Conservation (phyloP, 2,113 vertebrate species). For the Ploceus nigricollis region DNA sequence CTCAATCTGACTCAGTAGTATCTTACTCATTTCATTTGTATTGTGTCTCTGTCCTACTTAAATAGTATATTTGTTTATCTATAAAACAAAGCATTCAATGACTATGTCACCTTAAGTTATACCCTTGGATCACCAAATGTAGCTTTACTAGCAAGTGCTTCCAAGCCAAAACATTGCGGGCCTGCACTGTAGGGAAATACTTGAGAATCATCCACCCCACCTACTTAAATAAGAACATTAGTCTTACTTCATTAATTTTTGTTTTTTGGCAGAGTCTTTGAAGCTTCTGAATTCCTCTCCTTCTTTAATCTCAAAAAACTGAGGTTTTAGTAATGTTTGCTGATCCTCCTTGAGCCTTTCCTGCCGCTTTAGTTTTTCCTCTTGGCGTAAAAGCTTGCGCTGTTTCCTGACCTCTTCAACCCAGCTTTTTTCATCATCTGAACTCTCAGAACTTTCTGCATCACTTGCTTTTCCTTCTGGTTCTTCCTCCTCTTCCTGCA, state of each 20-base stretch:
- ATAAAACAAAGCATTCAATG: neutral
- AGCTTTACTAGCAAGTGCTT: neutral
- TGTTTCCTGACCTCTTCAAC: slow-evolving; percentile 96
- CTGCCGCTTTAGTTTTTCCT: slow-evolving; percentile 79
- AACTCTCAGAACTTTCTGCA: slow-evolving; percentile 91
- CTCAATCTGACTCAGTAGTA: neutral
- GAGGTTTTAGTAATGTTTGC: slow-evolving; percentile 84
- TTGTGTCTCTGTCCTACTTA: neutral
- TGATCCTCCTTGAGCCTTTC: slow-evolving; percentile 81
- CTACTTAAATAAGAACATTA: neutral
- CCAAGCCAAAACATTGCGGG: neutral
- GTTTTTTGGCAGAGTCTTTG: slow-evolving; percentile 83
- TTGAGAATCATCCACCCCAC: neutral
- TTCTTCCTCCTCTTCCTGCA: slow-evolving; percentile 86
- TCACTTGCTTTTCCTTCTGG: slow-evolving; percentile 91
- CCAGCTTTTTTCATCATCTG: slow-evolving; percentile 95
- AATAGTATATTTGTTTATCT: neutral
- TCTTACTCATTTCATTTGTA: neutral
- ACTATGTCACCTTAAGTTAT: neutral
- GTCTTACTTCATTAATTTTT: slow-evolving; percentile 92
- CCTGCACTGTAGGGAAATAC: neutral
- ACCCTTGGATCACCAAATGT: neutral
- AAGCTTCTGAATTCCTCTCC: slow-evolving; percentile 97
- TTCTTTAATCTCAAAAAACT: slow-evolving; percentile 95
- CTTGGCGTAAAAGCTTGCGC: slow-evolving; percentile 82